A percentile compares a stretch with the other conserved stretches of the same genome.
phyloP scores from a whole-genome alignment of 2,888 invertebrate species.

The Synergus umbraculus region DNA sequence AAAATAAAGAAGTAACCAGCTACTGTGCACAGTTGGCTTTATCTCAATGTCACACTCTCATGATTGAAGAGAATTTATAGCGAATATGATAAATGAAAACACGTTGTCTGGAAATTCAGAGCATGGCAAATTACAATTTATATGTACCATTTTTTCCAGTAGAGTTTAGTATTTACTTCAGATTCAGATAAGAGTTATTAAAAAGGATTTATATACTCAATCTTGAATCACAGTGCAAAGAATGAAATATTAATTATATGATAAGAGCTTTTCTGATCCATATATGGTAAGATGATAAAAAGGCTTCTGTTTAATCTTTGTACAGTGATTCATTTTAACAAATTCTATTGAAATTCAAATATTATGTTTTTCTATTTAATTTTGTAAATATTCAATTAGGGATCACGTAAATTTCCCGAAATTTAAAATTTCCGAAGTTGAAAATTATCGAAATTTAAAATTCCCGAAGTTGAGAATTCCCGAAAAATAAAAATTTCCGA shows the following conservation, averaged over 20 bases:
- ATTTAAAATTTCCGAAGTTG: too few species aligned
- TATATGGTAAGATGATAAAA: too few species aligned
- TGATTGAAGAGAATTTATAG: constrained; percentile 11
- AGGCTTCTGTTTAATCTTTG: too few species aligned
- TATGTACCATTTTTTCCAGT: not conserved
- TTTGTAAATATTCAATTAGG: too few species aligned
- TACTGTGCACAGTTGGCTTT: not conserved
- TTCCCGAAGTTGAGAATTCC: too few species aligned
- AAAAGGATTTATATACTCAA: not conserved
- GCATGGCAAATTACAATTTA: not conserved
- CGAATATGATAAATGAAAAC: not conserved
- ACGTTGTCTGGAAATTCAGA: not conserved
- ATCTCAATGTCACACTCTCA: not conserved
- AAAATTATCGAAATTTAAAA: too few species aligned
- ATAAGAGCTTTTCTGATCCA: too few species aligned
- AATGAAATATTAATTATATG: not conserved
- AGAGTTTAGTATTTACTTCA: not conserved
- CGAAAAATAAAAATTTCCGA: too few species aligned
- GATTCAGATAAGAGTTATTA: not conserved
- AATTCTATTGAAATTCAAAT: too few species aligned
- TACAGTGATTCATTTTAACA: too few species aligned
- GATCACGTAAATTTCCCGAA: too few species aligned
- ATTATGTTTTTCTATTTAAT: too few species aligned
- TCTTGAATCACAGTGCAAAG: not conserved
- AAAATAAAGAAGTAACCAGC: not conserved